These are phyloP conservation scores for Erythrocebus patas DNA, from an alignment of 2,113 vertebrate species.

Conservation along the genomic window DNA sequence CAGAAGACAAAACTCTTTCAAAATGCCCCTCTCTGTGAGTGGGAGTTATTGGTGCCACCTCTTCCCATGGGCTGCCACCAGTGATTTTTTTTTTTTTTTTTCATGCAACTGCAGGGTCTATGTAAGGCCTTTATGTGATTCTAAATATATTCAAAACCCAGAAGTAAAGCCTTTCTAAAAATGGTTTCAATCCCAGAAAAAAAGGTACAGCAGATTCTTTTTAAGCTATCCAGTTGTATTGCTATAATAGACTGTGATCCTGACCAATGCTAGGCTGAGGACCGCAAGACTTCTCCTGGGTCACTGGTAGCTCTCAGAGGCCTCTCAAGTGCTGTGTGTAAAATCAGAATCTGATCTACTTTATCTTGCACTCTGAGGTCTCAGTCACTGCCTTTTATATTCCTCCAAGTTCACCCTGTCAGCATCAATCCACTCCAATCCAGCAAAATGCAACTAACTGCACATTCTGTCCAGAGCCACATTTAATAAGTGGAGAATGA, in stretches of 20 bases:
- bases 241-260: background rate
- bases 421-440: background rate
- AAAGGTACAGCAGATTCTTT: constrained; percentile 15
- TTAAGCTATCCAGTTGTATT: constrained; percentile 7
- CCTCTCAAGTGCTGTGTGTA: background rate
- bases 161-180: constrained; percentile 59
- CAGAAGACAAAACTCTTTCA: background rate
- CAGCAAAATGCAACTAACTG: background rate
- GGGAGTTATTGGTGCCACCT: background rate
- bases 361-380: background rate
- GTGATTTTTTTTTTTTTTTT: background rate
- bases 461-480: background rate
- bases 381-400: background rate
- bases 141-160: constrained; percentile 39
- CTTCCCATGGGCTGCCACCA: background rate
- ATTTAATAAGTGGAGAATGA: background rate
- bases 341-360: background rate
- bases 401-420: background rate
- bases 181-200: background rate
- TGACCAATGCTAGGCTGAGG: background rate
- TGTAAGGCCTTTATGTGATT: background rate
- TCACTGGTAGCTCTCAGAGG: background rate
- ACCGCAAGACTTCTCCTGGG: background rate
- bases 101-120: background rate
- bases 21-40: rapidly evolving